Evolutionary conservation across 2,888 invertebrate species (phyloP).

Genomic region (Caenorhabditis angaria): DNA sequence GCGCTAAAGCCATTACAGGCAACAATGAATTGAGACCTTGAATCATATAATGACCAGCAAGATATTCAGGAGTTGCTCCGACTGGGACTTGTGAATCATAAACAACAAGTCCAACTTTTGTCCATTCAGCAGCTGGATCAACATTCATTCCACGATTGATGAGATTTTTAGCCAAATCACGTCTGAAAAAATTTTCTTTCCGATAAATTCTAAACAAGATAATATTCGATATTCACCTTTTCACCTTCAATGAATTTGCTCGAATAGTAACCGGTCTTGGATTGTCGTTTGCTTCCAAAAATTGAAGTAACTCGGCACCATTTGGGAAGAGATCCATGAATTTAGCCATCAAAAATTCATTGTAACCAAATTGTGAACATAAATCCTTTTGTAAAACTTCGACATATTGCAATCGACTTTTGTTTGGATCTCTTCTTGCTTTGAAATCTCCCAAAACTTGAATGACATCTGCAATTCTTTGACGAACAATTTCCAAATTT

Average conservation of each 20-base stretch:
- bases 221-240: slow-evolving; percentile 76
- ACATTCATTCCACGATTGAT: slow-evolving; percentile 96
- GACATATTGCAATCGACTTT: slow-evolving; percentile 57
- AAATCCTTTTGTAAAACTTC: slow-evolving; percentile 79
- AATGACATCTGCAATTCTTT: slow-evolving; percentile 66
- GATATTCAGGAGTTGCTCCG: slow-evolving; percentile 96
- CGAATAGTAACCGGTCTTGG: slow-evolving; percentile 93
- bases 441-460: slow-evolving; percentile 68
- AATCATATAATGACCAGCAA: slow-evolving; percentile 95
- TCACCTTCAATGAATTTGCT: slow-evolving; percentile 88
- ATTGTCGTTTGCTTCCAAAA: slow-evolving; percentile 93
- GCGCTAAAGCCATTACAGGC: slow-evolving; percentile 96
- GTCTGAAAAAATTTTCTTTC: slow-evolving; percentile 37
- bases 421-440: slow-evolving; percentile 55
- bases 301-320: slow-evolving; percentile 80
- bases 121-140: slow-evolving; percentile 98
- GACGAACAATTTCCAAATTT: slow-evolving; percentile 62
- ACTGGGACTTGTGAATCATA: slow-evolving; percentile 95
- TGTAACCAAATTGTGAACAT: slow-evolving; percentile 94
- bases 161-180: slow-evolving; percentile 78
- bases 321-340: slow-evolving; percentile 87
- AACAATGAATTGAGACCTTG: slow-evolving; percentile 85
- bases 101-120: slow-evolving; percentile 93
- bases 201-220: neutral
- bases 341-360: slow-evolving; percentile 90